Conservation (phyloP, 1,140 invertebrate species). For the Tetramorium simillimum region DNA sequence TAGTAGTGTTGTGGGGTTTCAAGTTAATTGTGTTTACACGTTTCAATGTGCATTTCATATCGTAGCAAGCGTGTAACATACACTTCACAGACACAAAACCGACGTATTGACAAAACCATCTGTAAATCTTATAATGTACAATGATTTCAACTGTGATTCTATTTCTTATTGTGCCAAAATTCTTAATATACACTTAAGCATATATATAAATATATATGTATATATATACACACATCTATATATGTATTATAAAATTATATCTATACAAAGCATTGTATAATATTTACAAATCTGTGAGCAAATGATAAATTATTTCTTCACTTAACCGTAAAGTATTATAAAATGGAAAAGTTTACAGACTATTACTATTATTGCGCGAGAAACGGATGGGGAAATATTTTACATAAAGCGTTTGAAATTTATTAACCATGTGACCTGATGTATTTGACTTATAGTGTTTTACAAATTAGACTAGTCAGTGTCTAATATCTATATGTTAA, state of each 20-base stretch:
- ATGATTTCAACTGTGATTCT: constrained; percentile 85
- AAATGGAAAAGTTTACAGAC: constrained; percentile 63
- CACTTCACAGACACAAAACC: constrained; percentile 59
- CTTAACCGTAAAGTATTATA: constrained; percentile 65
- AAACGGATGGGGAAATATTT: constrained; percentile 63
- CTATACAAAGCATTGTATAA: constrained; percentile 73
- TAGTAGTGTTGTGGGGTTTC: constrained; percentile 56
- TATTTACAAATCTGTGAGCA: constrained; percentile 69
- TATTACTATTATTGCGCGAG: constrained; percentile 12
- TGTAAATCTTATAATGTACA: constrained; percentile 81
- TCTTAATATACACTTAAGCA: constrained; percentile 72
- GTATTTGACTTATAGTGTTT: constrained; percentile 74
- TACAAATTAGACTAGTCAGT: constrained; percentile 71
- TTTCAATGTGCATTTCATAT: constrained; percentile 57
- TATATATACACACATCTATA: constrained; percentile 59
- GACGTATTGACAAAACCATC: constrained; percentile 68
- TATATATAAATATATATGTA: constrained; percentile 63
- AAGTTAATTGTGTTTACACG: constrained; percentile 57
- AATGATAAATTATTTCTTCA: constrained; percentile 72
- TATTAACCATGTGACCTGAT: constrained; percentile 77
- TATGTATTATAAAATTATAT: constrained; percentile 69
- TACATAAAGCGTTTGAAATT: constrained; percentile 74
- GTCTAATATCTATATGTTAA: constrained; percentile 70
- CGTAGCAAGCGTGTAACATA: constrained; percentile 56
- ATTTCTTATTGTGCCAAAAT: constrained; percentile 84